Conservation (phyloP, 2,797 vertebrate genomes). For the Enteromius anoplus region DNA sequence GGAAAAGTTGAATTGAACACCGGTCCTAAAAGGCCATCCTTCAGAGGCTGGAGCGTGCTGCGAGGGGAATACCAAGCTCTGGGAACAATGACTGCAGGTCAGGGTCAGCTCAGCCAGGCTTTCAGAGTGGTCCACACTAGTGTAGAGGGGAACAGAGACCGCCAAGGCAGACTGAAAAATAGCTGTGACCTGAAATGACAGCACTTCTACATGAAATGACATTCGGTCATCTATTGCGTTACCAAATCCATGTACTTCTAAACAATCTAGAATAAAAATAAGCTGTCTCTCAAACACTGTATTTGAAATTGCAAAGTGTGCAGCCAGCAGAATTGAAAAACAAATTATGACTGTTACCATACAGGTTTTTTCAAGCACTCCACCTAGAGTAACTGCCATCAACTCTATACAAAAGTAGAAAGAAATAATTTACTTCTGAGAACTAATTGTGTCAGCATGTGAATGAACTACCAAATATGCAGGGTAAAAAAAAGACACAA, state of each 20-base stretch:
- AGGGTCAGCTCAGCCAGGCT: slow-evolving; percentile 75
- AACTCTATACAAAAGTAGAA: neutral
- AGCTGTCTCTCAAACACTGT: neutral
- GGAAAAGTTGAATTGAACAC: slow-evolving; percentile 53
- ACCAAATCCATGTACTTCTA: neutral
- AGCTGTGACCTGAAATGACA: slow-evolving; percentile 37
- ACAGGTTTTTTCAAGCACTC: neutral
- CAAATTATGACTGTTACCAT: neutral
- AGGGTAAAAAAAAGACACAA: neutral
- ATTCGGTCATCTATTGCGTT: neutral
- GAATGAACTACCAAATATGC: slow-evolving; percentile 5
- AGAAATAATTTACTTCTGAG: neutral
- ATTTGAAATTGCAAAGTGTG: neutral
- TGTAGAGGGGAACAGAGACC: slow-evolving; percentile 60
- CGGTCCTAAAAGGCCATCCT: slow-evolving; percentile 78
- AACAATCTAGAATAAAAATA: neutral
- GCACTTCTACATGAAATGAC: slow-evolving; percentile 24
- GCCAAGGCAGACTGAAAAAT: slow-evolving; percentile 48
- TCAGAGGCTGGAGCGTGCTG: slow-evolving; percentile 73
- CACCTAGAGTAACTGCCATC: too few species aligned
- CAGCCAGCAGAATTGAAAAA: neutral
- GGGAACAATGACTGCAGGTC: slow-evolving; percentile 77
- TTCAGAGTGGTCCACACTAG: slow-evolving; percentile 71
- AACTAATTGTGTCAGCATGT: neutral
- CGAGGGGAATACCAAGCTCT: slow-evolving; percentile 84